Conservation (phyloP, 2,888 invertebrate species). For the Cantharis rufa region DNA sequence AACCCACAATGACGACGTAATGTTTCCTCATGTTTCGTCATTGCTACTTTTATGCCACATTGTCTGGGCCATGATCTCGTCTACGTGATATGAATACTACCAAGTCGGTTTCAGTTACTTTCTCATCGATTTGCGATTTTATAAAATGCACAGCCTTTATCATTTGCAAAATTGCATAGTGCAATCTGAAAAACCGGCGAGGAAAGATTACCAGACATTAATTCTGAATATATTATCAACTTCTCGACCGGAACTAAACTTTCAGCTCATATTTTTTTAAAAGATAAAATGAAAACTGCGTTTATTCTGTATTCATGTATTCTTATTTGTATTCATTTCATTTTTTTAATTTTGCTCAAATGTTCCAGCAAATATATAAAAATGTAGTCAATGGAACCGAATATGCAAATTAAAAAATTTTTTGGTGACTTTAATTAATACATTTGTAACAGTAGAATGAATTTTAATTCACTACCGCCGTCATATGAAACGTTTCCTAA, state of each 20-base stretch:
- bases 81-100: slow-evolving; percentile 29
- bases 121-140: neutral
- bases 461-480: neutral
- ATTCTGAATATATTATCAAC: neutral
- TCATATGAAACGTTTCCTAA: neutral
- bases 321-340: neutral
- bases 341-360: neutral
- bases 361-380: neutral
- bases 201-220: neutral
- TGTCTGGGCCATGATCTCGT: slow-evolving; percentile 32
- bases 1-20: slow-evolving; percentile 25
- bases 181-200: neutral
- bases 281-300: neutral
- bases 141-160: neutral
- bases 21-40: slow-evolving; percentile 35
- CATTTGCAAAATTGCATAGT: neutral
- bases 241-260: neutral
- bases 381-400: neutral
- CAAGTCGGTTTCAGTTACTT: neutral
- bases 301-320: neutral
- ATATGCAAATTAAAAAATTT: neutral
- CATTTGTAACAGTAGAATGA: neutral
- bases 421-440: neutral
- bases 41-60: slow-evolving; percentile 35
- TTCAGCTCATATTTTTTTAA: neutral